These are phyloP conservation scores for Gonocerus acuteangulatus DNA, from an alignment of 2,888 invertebrate species.

Conservation along the genomic window DNA sequence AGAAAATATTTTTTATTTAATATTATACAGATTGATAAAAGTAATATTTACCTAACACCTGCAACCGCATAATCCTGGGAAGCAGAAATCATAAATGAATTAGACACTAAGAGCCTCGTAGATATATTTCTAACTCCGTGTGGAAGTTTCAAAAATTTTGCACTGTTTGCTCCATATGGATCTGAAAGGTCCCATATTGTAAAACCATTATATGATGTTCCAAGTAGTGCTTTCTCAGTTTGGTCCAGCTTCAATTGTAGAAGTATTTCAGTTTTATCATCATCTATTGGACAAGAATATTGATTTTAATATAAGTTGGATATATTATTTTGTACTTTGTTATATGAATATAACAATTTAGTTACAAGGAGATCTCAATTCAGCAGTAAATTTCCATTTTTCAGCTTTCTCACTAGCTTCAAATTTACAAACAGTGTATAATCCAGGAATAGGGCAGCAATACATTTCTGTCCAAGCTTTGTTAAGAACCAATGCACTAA, in stretches of 20 bases:
- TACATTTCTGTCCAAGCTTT: constrained; percentile 59
- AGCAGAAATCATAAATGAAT: constrained; percentile 86
- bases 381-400: constrained; percentile 56
- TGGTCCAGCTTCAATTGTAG: constrained; percentile 76
- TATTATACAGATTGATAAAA: no score
- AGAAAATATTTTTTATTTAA: no score
- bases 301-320: background rate
- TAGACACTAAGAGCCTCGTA: constrained; percentile 80
- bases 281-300: constrained; percentile 43
- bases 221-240: constrained; percentile 71
- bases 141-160: constrained; percentile 55
- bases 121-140: constrained; percentile 90
- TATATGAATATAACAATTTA: background rate
- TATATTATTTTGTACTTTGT: background rate
- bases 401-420: constrained; percentile 46
- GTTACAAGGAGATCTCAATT: constrained; percentile 52
- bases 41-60: constrained; percentile 63
- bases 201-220: constrained; percentile 77
- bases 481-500: constrained; percentile 60
- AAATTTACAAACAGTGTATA: constrained; percentile 47
- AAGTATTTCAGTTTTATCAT: constrained; percentile 66
- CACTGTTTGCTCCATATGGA: constrained; percentile 43
- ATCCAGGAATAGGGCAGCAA: constrained; percentile 57
- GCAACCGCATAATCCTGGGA: constrained; percentile 87
- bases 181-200: constrained; percentile 70